phyloP scores from a whole-genome alignment of 2,888 invertebrate genomes.

The Noctua janthina region DNA sequence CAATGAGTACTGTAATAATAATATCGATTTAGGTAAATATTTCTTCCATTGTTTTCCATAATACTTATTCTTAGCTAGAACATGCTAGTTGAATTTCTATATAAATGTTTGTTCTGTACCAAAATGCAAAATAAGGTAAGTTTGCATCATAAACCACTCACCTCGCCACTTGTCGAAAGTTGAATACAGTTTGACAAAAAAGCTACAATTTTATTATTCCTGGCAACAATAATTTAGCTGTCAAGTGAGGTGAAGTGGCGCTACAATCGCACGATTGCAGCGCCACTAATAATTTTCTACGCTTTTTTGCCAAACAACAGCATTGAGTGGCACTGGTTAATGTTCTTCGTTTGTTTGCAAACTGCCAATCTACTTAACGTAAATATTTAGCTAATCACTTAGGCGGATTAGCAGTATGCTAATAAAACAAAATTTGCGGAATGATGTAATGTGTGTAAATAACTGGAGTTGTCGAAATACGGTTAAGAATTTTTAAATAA shows the following conservation, averaged over 20 bases:
- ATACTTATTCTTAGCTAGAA: slow-evolving; percentile 63
- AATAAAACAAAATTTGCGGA: neutral
- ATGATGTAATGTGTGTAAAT: slow-evolving; percentile 34
- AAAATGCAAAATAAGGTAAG: slow-evolving; percentile 12
- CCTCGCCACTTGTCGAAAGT: neutral
- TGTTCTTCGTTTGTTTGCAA: neutral
- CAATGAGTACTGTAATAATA: slow-evolving; percentile 51
- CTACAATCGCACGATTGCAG: neutral
- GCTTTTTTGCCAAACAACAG: slow-evolving; percentile 25
- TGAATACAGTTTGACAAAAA: slow-evolving; percentile 24
- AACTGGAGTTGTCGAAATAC: slow-evolving; percentile 22
- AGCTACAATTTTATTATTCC: neutral
- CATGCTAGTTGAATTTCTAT: slow-evolving; percentile 66
- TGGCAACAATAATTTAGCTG: slow-evolving; percentile 12
- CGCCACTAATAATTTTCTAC: neutral
- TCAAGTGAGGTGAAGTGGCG: neutral
- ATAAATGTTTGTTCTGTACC: slow-evolving; percentile 24
- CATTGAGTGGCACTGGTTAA: neutral
- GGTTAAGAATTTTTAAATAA: slow-evolving; percentile 24
- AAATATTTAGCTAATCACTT: neutral
- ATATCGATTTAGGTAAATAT: slow-evolving; percentile 52
- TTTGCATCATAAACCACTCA: slow-evolving; percentile 1
- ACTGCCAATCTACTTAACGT: slow-evolving; percentile 3
- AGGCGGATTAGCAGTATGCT: slow-evolving; percentile 14
- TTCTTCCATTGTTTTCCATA: slow-evolving; percentile 75